Base-by-base conservation (phyloP, 2,888 invertebrate species). In the Pseudococcus longispinus region DNA sequence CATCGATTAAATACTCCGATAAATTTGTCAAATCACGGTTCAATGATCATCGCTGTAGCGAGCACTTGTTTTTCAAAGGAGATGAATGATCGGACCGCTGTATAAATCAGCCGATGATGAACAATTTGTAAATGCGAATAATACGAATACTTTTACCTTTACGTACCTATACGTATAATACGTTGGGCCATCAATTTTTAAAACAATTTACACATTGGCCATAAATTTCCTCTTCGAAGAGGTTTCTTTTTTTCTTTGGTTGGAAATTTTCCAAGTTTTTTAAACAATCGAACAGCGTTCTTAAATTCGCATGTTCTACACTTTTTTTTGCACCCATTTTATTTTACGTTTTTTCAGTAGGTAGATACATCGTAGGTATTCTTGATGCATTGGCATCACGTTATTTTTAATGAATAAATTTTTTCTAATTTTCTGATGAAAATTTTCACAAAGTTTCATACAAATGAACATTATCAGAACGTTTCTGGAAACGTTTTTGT, bases 251-350 rank as follows among this genome's bases (percentile, higher is more conserved):
- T 65, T 15, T 26, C 26, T 23, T 13, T 3, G 8, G 23, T 70
- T 70, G 70, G 70, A 70, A 2, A 70, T 29, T 70, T 70, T 70
- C 70, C 70, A 70, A 70, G 29, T 70, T 70, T 13, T 70, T 70
- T 15, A 29, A 29, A 29, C 70, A 70, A 70, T 70, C 29, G 70
- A 29, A 29, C 3, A 6, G 20, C 29, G 18, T 29, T 70, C 2
- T 4, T 18, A 70, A 70, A 20, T 70, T 70, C 70, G 6, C 70
- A 70, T 70, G 70, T 70, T 15, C 70, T 70, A 70, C 5, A 70
- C 29, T 70, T 70, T 70, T 29, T 11, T 70, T 29, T 13, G 15
- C 70, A 29, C 15, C 2, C 15, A 8, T 1, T 65, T 65, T 65
- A 65, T 70, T 70, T 70, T 70, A 29, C 60, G 23, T 15, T 29